phyloP scores from a whole-genome alignment of 1,140 invertebrate genomes.

The Lanistes nyassanus region DNA sequence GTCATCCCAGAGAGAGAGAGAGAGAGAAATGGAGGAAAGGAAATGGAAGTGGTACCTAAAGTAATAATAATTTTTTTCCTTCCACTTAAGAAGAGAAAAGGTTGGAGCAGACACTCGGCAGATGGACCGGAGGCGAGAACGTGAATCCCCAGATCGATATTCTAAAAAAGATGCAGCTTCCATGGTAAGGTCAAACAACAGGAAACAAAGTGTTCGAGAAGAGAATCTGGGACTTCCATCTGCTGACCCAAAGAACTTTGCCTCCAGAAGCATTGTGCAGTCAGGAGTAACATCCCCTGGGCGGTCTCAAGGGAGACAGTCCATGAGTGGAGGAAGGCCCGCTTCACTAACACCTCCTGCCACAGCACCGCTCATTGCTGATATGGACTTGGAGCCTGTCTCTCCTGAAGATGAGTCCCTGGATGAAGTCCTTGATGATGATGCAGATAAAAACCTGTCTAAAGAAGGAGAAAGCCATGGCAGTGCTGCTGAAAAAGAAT shows the following conservation, averaged over 20 bases:
- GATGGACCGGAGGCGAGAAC: too few species aligned
- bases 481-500: slow-evolving; percentile 12
- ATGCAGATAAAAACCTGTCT: background rate
- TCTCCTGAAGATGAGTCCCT: slow-evolving; percentile 29
- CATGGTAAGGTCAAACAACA: too few species aligned
- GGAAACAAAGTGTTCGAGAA: background rate
- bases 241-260: background rate
- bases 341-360: background rate
- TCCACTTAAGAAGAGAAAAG: too few species aligned
- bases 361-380: slow-evolving; percentile 26
- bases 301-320: too few species aligned
- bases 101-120: too few species aligned
- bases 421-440: slow-evolving; percentile 27
- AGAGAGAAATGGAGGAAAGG: too few species aligned
- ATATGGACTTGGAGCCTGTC: slow-evolving; percentile 35
- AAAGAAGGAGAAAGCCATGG: slow-evolving; percentile 26
- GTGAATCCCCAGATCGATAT: too few species aligned
- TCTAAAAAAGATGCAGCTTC: too few species aligned
- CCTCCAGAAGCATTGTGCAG: background rate
- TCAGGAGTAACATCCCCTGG: background rate
- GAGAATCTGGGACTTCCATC: background rate
- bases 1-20: too few species aligned
- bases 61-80: too few species aligned
- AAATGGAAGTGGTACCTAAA: too few species aligned
- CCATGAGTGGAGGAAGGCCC: background rate